These are phyloP conservation scores for Telmatochromis brachygnathus DNA, from an alignment of 2,113 vertebrate genomes.

Conservation along the genomic window DNA sequence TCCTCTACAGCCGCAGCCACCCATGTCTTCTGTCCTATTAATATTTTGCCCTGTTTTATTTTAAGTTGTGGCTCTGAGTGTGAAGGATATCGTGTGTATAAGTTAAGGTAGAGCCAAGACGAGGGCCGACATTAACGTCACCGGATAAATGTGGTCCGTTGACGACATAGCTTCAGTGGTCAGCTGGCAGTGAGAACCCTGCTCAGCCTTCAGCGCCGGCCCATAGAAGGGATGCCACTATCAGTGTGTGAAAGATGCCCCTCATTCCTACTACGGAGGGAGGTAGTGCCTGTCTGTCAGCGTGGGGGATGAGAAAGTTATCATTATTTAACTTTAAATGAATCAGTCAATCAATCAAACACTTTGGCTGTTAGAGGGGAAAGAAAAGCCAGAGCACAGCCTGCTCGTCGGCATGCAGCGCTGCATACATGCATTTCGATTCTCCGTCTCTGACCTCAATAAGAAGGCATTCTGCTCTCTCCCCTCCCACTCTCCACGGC, in stretches of 20 bases:
- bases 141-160: constrained; percentile 60
- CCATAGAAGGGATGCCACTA: constrained; percentile 68
- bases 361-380: background rate
- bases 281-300: background rate
- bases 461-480: constrained; percentile 46
- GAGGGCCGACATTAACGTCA: constrained; percentile 61
- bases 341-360: constrained; percentile 7
- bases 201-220: constrained; percentile 21
- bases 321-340: background rate
- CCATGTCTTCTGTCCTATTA: background rate
- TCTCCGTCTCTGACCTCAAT: constrained; percentile 58
- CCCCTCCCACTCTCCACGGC: constrained; percentile 34
- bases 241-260: constrained; percentile 65
- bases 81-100: constrained; percentile 43
- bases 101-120: constrained; percentile 9
- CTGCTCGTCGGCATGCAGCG: background rate
- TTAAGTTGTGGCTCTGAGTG: constrained; percentile 21
- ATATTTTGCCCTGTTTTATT: constrained; percentile 38
- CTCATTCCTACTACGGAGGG: constrained; percentile 52
- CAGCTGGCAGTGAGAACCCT: constrained; percentile 26
- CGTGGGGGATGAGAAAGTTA: background rate
- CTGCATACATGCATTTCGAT: constrained; percentile 12
- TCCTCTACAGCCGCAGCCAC: background rate
- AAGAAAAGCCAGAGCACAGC: background rate
- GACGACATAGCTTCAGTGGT: constrained; percentile 38